Conservation (phyloP, 2,113 vertebrate genomes). For the Malurus alboscapulatus region DNA sequence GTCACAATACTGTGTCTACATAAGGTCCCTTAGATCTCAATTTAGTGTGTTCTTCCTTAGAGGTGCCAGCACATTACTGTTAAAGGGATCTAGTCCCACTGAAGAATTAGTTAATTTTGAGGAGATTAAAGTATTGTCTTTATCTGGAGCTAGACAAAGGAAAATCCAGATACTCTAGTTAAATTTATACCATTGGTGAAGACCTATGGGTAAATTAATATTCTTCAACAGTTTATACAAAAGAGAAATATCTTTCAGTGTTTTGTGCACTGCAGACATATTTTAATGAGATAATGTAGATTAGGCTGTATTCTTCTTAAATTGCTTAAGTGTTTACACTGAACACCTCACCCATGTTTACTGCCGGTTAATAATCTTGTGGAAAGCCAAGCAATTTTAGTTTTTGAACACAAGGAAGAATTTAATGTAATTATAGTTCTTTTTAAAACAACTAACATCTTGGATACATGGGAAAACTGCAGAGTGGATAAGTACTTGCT, state of each 20-base stretch:
- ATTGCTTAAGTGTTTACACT: conserved; percentile 2
- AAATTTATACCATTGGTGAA: neutral
- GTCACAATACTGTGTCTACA: neutral
- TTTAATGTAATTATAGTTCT: conserved; percentile 46
- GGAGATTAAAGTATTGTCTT: neutral
- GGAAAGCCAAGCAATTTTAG: conserved; percentile 15
- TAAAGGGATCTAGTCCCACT: neutral
- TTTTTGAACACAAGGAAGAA: conserved; percentile 17
- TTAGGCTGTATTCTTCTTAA: neutral
- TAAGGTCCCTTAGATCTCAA: neutral
- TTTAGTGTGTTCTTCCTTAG: neutral
- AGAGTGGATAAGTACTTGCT: neutral
- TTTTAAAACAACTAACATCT: conserved; percentile 36
- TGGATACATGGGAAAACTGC: conserved; percentile 35
- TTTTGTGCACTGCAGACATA: neutral
- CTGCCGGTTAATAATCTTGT: neutral
- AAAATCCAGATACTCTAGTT: neutral
- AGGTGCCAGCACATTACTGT: neutral
- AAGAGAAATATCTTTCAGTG: neutral
- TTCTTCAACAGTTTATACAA: neutral
- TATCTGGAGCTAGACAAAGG: neutral
- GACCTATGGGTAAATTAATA: neutral
- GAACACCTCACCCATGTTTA: neutral
- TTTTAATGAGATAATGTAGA: neutral
- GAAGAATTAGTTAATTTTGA: neutral